Conservation (phyloP, 2,888 invertebrate species). For the Apamea sordens region DNA sequence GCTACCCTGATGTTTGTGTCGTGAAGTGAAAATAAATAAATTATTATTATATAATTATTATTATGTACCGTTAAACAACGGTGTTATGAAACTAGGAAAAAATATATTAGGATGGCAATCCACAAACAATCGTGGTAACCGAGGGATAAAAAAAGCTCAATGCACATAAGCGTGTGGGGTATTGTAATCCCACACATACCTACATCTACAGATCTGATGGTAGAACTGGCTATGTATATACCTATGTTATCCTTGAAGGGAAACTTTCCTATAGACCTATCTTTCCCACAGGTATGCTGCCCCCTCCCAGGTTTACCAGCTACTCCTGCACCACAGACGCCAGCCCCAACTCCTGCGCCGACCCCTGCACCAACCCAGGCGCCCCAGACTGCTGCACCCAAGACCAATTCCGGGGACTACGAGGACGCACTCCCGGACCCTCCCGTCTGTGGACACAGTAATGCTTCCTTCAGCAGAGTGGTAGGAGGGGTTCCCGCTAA, state of each 20-base stretch:
- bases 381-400: slow-evolving; percentile 51
- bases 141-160: neutral
- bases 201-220: too few relatives aligned
- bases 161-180: neutral
- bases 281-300: slow-evolving; percentile 80
- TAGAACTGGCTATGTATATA: too few relatives aligned
- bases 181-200: neutral
- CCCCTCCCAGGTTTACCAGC: slow-evolving; percentile 74
- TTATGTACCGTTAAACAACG: neutral
- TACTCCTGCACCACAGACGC: slow-evolving; percentile 57
- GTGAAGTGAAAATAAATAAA: too few relatives aligned
- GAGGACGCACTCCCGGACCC: slow-evolving; percentile 80
- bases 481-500: slow-evolving; percentile 93
- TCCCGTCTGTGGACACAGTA: slow-evolving; percentile 91
- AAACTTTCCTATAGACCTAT: neutral
- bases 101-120: neutral
- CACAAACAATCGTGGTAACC: neutral
- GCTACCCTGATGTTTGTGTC: too few relatives aligned
- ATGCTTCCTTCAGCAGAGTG: slow-evolving; percentile 90
- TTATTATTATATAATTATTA: too few relatives aligned
- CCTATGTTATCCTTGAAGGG: neutral
- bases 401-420: slow-evolving; percentile 70
- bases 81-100: neutral
- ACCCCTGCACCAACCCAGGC: slow-evolving; percentile 51
- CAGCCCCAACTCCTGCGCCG: slow-evolving; percentile 55